phyloP scores from a whole-genome alignment of 2,797 vertebrate genomes.

The Pseudomugil tenellus region DNA sequence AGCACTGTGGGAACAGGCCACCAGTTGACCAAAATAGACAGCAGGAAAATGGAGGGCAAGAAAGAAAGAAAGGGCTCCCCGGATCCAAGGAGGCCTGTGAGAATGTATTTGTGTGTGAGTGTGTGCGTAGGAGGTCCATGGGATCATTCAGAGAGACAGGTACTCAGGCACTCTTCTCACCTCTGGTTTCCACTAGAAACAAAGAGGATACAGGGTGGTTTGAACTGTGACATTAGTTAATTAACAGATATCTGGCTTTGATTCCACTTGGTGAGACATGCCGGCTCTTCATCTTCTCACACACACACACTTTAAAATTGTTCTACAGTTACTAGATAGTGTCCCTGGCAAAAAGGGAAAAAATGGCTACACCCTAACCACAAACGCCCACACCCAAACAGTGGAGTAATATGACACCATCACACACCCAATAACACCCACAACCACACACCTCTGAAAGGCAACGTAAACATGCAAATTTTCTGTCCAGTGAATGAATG shows the following conservation, averaged over 20 bases:
- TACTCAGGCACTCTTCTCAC: slow-evolving; percentile 71
- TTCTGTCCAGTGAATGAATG: slow-evolving; percentile 7
- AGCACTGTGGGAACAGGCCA: slow-evolving; percentile 85
- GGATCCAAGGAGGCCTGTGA: slow-evolving; percentile 65
- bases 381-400: slow-evolving; percentile 60
- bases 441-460: slow-evolving; percentile 37
- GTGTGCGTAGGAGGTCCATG: slow-evolving; percentile 60
- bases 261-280: slow-evolving; percentile 48
- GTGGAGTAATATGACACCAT: slow-evolving; percentile 44
- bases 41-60: slow-evolving; percentile 80
- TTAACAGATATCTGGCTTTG: slow-evolving; percentile 37
- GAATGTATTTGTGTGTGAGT: slow-evolving; percentile 50
- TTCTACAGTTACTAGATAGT: slow-evolving; percentile 35
- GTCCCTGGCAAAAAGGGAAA: slow-evolving; percentile 37
- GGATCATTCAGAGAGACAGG: slow-evolving; percentile 77
- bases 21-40: slow-evolving; percentile 86
- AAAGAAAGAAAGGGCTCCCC: slow-evolving; percentile 76
- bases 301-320: slow-evolving; percentile 27
- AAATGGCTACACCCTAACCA: slow-evolving; percentile 60
- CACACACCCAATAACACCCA: slow-evolving; percentile 55
- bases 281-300: slow-evolving; percentile 36
- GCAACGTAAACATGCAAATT: slow-evolving; percentile 18
- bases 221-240: slow-evolving; percentile 54
- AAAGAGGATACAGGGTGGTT: slow-evolving; percentile 52
- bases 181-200: slow-evolving; percentile 62